phyloP scores from a whole-genome alignment of 2,888 invertebrate genomes.

The Esperia sulphurella region DNA sequence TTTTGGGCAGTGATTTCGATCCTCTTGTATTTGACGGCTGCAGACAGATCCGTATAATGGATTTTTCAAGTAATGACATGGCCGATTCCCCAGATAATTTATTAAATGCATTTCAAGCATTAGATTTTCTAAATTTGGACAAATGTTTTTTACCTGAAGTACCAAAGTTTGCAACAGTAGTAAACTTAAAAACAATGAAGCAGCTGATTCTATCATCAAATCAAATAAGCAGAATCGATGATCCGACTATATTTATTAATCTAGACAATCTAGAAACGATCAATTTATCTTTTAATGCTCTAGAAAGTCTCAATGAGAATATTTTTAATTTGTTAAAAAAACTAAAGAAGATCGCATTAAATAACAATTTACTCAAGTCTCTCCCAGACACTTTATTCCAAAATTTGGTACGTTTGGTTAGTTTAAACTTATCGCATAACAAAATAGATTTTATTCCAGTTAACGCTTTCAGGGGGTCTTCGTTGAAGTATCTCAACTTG shows the following conservation, averaged over 20 bases:
- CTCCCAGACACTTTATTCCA: constrained; percentile 47
- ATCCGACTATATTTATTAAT: constrained; percentile 30
- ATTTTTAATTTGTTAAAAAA: constrained; percentile 45
- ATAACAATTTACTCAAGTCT: constrained; percentile 42
- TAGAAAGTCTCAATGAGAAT: constrained; percentile 41
- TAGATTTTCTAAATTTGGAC: constrained; percentile 42
- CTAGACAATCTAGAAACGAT: constrained; percentile 46
- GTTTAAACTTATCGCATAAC: constrained; percentile 53
- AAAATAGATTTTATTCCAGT: constrained; percentile 44
- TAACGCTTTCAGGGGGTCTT: constrained; percentile 46
- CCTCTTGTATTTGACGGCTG: constrained; percentile 35
- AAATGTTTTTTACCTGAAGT: constrained; percentile 42
- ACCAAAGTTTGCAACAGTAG: constrained; percentile 40
- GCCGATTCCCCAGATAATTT: constrained; percentile 31
- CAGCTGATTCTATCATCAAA: constrained; percentile 47
- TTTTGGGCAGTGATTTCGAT: constrained; percentile 35
- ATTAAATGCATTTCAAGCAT: constrained; percentile 27
- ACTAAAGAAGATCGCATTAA: constrained; percentile 42
- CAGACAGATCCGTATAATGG: constrained; percentile 32
- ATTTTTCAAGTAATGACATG: constrained; percentile 52
- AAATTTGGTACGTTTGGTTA: constrained; percentile 37
- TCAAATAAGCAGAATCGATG: constrained; percentile 36
- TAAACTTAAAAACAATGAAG: constrained; percentile 47
- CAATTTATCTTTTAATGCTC: constrained; percentile 46
- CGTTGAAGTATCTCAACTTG: constrained; percentile 50